Evolutionary conservation across 2,113 vertebrate species (phyloP), one percentile per base, ranked within the genome.

Genomic region (Apistogramma diplotaenia): DNA sequence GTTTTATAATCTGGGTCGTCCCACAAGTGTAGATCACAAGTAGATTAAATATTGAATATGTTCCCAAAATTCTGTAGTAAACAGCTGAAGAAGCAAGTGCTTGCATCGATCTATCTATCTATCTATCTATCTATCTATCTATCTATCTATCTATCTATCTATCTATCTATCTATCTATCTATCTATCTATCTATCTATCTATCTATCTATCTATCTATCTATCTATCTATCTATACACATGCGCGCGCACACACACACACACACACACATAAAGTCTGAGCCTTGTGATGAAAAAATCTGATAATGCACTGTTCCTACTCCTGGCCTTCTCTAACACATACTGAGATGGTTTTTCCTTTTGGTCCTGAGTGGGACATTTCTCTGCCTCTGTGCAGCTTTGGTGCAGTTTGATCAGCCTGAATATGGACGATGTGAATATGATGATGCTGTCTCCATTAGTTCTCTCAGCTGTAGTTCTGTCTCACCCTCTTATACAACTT

Each of bases 21-120:
- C 84, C 87, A 89, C 84, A 84, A 87, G 78, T 91, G 89, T 87
- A 86, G 82, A 77, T 90, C 87, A 90, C 73, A 85, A 78, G 49
- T 78, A 74, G 83, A 92, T 85, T 84, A 89, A 71, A 84, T 61
- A 92, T 85, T 84, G 88, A 71, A 84, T 61, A 65, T 37, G 67
- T 81, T 78, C 82, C 53, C 61, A 60, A 31, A 61, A 74, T 67
- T 56, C 82, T 87, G 67, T 70, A 35, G 74, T 67, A 65, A 81
- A 58, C 61, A 35, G 82, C 79, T 54, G 74, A 55, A 71, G 46
- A 46, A 53, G 65, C 53, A 61, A 82, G 58, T 21, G 70, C 67
- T 19, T 2, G n/a, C n/a, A 4, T 31, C 29, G 4, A 4, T 31
- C 29, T 31, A 4, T 31, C 29, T 31, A n/a, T n/a, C n/a, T 31